Conservation (phyloP, 2,888 invertebrate genomes). For the Proisotoma minuta region DNA sequence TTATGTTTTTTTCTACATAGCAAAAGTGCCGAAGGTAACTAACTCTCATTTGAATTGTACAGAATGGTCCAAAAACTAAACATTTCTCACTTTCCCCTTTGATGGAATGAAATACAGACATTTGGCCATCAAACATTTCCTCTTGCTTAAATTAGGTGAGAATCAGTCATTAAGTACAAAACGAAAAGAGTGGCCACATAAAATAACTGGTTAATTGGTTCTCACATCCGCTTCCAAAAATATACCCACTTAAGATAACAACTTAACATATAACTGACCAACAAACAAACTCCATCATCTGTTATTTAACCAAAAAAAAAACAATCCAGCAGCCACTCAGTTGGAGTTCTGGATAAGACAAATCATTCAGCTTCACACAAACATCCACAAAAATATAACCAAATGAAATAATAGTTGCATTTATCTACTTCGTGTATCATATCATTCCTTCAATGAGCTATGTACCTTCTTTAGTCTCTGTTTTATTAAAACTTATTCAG, state of each 20-base stretch:
- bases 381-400: no score
- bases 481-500: not conserved
- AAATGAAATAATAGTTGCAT: not conserved
- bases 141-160: conserved; percentile 3
- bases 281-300: conserved; percentile 1
- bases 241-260: not conserved
- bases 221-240: conserved; percentile 1
- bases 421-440: not conserved
- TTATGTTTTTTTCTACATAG: no score
- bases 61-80: no score
- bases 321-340: not conserved
- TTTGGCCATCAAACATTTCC: not conserved
- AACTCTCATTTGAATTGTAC: no score
- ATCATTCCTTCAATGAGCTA: not conserved
- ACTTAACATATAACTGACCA: no score
- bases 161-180: not conserved
- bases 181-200: not conserved
- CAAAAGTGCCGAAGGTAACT: no score
- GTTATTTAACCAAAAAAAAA: no score
- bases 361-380: not conserved
- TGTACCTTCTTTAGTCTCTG: not conserved
- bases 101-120: no score
- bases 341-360: not conserved
- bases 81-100: no score
- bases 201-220: not conserved